Evolutionary conservation across 1,140 invertebrate genomes (phyloP).

Genomic region (Drosophila mauritiana): DNA sequence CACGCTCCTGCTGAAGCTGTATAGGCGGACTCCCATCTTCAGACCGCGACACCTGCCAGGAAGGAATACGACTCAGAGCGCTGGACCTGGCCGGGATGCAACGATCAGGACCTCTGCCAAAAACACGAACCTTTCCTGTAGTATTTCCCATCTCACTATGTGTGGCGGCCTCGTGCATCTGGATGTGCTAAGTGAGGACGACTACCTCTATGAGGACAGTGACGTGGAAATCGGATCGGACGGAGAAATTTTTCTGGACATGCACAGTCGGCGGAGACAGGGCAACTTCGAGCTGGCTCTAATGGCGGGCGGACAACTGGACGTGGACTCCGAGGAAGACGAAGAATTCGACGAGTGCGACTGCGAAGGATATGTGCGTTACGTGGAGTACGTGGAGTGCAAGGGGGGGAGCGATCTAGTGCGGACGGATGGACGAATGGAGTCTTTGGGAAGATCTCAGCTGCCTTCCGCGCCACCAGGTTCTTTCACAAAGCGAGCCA

Average conservation of each 20-base stretch:
- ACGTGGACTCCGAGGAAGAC: constrained; percentile 9
- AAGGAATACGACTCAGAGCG: neutral
- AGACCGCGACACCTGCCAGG: neutral
- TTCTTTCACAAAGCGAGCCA: constrained; percentile 5
- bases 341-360: neutral
- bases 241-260: neutral
- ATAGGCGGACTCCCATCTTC: neutral
- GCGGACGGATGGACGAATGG: neutral
- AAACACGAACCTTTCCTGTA: neutral
- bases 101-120: neutral
- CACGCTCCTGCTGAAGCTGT: neutral
- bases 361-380: neutral
- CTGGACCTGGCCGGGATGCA: neutral
- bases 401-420: constrained; percentile 1
- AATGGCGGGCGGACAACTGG: constrained; percentile 4
- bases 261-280: neutral
- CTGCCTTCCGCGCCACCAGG: no score
- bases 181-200: neutral
- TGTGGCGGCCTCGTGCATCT: neutral
- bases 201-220: neutral
- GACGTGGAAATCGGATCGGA: neutral
- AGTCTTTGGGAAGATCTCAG: no score
- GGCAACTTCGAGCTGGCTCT: constrained; percentile 9
- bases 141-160: neutral
- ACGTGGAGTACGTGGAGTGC: neutral